phyloP scores from a whole-genome alignment of 2,888 invertebrate species.

The Creontiades dilutus region DNA sequence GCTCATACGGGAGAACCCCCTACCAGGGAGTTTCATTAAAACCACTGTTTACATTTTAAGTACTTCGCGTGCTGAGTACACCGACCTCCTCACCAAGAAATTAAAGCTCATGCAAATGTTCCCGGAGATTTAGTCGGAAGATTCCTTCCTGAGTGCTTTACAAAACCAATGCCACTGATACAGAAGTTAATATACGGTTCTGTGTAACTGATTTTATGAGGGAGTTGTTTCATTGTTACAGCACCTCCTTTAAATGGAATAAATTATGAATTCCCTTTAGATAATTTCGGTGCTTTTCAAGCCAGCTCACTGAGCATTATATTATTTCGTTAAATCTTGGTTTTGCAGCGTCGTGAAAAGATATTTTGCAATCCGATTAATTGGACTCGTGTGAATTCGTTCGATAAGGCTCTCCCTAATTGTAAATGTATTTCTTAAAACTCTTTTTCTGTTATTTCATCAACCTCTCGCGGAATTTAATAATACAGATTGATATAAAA shows the following conservation, averaged over 20 bases:
- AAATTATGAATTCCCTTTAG: background rate
- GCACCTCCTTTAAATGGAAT: background rate
- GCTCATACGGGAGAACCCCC: background rate
- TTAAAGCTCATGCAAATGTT: conserved; percentile 24
- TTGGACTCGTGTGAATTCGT: background rate
- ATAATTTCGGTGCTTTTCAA: background rate
- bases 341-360: background rate
- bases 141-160: background rate
- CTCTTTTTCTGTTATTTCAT: no score
- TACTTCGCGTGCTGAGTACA: conserved; percentile 7
- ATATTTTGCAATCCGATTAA: conserved; percentile 11
- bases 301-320: background rate
- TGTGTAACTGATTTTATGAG: background rate
- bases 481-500: no score
- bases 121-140: conserved; percentile 11
- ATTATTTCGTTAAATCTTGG: background rate
- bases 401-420: no score
- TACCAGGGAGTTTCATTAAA: conserved; percentile 26
- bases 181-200: conserved; percentile 3
- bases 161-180: background rate
- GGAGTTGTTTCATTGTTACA: conserved; percentile 13
- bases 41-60: conserved; percentile 48
- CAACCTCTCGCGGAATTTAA: no score
- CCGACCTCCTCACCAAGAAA: conserved; percentile 34
- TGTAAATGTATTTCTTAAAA: no score